Base-by-base conservation (phyloP, 2,888 invertebrate genomes). In the Coronaproctus castanopsis region DNA sequence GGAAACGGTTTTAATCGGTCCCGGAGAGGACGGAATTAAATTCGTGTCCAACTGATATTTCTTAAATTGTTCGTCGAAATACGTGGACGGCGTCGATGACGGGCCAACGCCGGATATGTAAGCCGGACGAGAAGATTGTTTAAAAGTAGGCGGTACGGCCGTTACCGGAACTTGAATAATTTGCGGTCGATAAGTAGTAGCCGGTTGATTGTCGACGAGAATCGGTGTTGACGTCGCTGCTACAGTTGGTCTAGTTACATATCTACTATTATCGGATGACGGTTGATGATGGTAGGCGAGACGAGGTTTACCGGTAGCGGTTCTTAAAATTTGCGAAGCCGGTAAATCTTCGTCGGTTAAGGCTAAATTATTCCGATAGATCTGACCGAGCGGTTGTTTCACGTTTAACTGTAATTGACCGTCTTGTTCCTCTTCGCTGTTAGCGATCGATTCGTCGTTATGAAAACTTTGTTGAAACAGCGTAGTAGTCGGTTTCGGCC, bases 21-120 rank as follows among this genome's bases (percentile, higher is more conserved):
- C 67, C 52, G 76, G 71, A 23, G 72, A 69, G 20, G 72, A 68
- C 52, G 69, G 71, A 64, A 72, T 76, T 62, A 74, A 70, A 67
- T 78, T 79, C 69, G 80, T 80, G 54, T 82, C 81, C 48, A 80
- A 75, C 68, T 82, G 80, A 77, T 82, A 82, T 67, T 79, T 81
- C 62, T 83, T 83, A 67, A 85, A 82, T 71, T 85, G 85, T 49
- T 81, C 81, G 61, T 83, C 84, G 64, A 85, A 85, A 70, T 85
- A 82, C 48, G 67, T 57, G 23, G 64, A 52, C 10, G 62, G 59
- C 2, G 66, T 61, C 1, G 62, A 60, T 21, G 59, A 54, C 14
- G 60, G 57, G 63, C 67, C 61, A 64, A 65, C 66, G 63, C 67
- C 61, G 65, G 65, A 66, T 55, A 63, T 50, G 19, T 36, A 57